These are phyloP conservation scores for Brachystomella parvula DNA, from an alignment of 1,140 invertebrate genomes.

Conservation along the genomic window DNA sequence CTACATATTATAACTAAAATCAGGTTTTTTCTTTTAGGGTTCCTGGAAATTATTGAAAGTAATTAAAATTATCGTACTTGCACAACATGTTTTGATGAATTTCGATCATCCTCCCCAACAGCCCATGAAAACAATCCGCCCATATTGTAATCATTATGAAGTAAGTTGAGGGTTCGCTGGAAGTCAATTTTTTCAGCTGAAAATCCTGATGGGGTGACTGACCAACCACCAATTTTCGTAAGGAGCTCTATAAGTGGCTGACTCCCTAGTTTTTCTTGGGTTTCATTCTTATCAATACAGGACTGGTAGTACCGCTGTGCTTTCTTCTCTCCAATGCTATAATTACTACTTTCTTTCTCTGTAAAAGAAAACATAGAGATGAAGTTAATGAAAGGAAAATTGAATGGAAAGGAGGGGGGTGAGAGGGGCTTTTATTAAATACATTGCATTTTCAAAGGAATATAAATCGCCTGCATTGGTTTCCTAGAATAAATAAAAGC, in stretches of 20 bases:
- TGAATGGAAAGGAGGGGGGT: too few relatives aligned
- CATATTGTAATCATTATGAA: slow-evolving; percentile 81
- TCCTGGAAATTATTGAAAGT: background rate
- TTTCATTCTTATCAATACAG: slow-evolving; percentile 87
- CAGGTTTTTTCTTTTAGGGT: too few relatives aligned
- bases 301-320: slow-evolving; percentile 84
- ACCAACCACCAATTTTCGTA: slow-evolving; percentile 45
- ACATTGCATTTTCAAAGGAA: too few relatives aligned
- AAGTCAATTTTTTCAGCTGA: slow-evolving; percentile 61
- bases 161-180: slow-evolving; percentile 63
- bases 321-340: slow-evolving; percentile 73
- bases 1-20: too few relatives aligned
- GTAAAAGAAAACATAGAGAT: slow-evolving; percentile 27
- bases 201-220: slow-evolving; percentile 34
- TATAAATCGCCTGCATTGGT: too few relatives aligned
- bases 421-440: too few relatives aligned
- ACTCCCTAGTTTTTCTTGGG: slow-evolving; percentile 70
- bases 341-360: slow-evolving; percentile 55
- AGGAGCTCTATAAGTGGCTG: slow-evolving; percentile 72
- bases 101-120: slow-evolving; percentile 85
- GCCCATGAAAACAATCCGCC: slow-evolving; percentile 82
- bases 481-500: too few relatives aligned
- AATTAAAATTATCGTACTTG: slow-evolving; percentile 53
- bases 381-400: too few relatives aligned
- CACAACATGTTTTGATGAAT: slow-evolving; percentile 78